Evolutionary conservation across 2,797 vertebrate genomes (phyloP).

Genomic region (Liparis tanakae): DNA sequence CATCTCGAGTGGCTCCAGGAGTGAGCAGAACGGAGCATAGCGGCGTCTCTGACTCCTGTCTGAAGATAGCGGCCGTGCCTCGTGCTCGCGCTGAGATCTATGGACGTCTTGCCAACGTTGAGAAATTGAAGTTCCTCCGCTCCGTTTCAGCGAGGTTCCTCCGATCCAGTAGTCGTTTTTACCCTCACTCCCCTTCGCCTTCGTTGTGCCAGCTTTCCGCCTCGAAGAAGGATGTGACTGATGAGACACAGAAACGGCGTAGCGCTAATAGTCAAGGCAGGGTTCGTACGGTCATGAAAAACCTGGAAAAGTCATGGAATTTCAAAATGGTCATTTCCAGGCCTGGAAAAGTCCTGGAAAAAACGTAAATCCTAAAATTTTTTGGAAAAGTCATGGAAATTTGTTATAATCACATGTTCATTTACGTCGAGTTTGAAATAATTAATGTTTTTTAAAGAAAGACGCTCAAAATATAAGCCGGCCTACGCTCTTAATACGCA

Average conservation of each 20-base stretch:
- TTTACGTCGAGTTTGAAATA: too few species aligned
- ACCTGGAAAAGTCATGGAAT: too few species aligned
- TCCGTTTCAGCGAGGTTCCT: constrained; percentile 12
- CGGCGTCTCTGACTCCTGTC: background rate
- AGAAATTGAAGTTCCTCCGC: constrained; percentile 42
- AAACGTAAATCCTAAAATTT: too few species aligned
- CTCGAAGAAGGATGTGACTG: constrained; percentile 46
- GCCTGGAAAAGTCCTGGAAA: too few species aligned
- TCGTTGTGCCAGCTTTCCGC: constrained; percentile 34
- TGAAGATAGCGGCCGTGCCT: constrained; percentile 25
- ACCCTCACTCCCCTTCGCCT: constrained; percentile 1
- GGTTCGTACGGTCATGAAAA: too few species aligned
- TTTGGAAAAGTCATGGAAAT: too few species aligned
- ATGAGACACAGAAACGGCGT: constrained; percentile 49
- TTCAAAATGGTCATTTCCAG: too few species aligned
- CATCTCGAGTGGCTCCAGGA: constrained; percentile 1
- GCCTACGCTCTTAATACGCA: too few species aligned
- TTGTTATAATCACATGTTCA: too few species aligned
- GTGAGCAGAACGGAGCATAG: constrained; percentile 5
- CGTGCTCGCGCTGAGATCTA: constrained; percentile 27
- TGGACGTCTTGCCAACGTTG: constrained; percentile 25
- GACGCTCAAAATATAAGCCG: too few species aligned
- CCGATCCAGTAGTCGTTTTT: constrained; percentile 14
- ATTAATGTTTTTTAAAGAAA: too few species aligned
- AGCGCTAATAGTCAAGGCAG: constrained; percentile 56